Evolutionary conservation across 1,140 invertebrate genomes (phyloP).

Genomic region (Mesaphorura yosii): DNA sequence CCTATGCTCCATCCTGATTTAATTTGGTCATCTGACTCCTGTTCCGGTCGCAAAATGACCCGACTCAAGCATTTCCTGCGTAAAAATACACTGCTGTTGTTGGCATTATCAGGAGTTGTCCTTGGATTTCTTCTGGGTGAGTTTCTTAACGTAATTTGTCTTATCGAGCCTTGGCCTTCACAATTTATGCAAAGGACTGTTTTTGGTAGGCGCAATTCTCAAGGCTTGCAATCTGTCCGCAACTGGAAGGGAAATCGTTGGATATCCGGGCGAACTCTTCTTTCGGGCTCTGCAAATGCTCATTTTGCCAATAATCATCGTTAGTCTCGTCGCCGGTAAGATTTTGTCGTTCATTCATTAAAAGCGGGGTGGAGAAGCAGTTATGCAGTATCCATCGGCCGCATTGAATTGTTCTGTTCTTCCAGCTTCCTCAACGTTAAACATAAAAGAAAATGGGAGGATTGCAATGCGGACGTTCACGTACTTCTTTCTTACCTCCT

Average conservation of each 20-base stretch:
- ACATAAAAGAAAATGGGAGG: conserved; percentile 69
- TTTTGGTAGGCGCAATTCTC: no score
- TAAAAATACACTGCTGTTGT: conserved; percentile 8
- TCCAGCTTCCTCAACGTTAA: conserved; percentile 65
- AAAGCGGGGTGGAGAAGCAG: no score
- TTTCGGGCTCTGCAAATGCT: conserved; percentile 75
- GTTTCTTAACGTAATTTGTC: no score
- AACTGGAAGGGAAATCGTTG: conserved; percentile 64
- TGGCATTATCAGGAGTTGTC: conserved; percentile 12
- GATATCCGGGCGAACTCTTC: conserved; percentile 78
- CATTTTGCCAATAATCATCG: conserved; percentile 75
- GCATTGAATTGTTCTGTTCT: no score
- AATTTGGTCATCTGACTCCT: no score
- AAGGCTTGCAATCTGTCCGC: conserved; percentile 54
- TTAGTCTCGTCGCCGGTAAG: conserved; percentile 68
- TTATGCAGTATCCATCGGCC: no score
- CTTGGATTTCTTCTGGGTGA: conserved; percentile 14
- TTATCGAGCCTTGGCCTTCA: no score
- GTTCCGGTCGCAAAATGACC: no score
- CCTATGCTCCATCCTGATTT: no score
- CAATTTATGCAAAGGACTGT: no score
- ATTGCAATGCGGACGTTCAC: conserved; percentile 66
- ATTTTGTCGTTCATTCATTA: no score
- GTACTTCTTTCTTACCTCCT: conserved; percentile 67
- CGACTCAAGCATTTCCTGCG: no score